Conservation (phyloP, 2,888 invertebrate species). For the Lasioglossum figueresi region DNA sequence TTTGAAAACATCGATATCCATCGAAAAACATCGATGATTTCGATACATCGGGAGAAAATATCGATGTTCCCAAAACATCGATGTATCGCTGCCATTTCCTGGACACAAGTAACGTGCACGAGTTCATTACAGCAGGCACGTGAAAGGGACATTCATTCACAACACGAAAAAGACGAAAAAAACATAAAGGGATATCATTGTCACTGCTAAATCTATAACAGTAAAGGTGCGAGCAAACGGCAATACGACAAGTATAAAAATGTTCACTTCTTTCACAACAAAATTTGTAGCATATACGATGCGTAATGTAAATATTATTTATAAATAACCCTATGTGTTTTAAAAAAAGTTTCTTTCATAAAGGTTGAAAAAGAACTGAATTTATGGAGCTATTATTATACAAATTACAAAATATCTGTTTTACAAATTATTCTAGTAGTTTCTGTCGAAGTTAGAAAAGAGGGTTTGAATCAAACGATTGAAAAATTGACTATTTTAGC, state of each 20-base stretch:
- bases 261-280: background rate
- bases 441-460: background rate
- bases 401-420: background rate
- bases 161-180: slow-evolving; percentile 6
- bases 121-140: slow-evolving; percentile 31
- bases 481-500: background rate
- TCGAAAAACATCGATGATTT: too few relatives aligned
- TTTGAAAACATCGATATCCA: too few relatives aligned
- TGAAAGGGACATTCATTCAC: slow-evolving; percentile 11
- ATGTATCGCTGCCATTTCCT: too few relatives aligned
- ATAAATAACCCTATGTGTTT: background rate
- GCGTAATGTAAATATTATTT: background rate
- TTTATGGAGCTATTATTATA: background rate
- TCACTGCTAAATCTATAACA: slow-evolving; percentile 48
- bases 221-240: slow-evolving; percentile 49
- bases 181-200: slow-evolving; percentile 4
- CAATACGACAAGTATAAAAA: slow-evolving; percentile 23
- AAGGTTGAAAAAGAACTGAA: background rate
- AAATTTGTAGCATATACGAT: background rate
- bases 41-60: too few relatives aligned
- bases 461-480: background rate
- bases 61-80: too few relatives aligned
- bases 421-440: background rate
- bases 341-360: background rate
- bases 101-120: background rate